Evolutionary conservation across 2,797 vertebrate species (phyloP).

Genomic region (Micrastur ruficollis): DNA sequence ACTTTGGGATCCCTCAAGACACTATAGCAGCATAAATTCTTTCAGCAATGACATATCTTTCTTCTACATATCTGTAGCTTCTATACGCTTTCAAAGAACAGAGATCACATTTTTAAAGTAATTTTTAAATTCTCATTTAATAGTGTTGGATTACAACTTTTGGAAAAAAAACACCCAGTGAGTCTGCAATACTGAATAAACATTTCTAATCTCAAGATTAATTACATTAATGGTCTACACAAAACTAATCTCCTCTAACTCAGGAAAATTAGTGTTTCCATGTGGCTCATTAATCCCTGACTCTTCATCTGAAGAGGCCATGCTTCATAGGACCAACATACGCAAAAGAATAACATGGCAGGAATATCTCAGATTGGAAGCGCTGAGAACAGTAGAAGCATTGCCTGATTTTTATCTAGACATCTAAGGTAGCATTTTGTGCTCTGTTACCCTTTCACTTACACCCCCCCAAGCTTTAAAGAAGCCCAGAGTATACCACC

Average conservation of each 20-base stretch:
- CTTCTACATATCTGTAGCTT: background rate
- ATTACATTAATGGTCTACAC: conserved; percentile 37
- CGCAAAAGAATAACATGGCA: background rate
- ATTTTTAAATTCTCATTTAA: background rate
- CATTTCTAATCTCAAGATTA: conserved; percentile 40
- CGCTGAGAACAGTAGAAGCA: background rate
- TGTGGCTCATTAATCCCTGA: conserved; percentile 49
- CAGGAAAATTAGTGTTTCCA: conserved; percentile 61
- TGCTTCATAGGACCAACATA: conserved; percentile 7
- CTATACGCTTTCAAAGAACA: background rate
- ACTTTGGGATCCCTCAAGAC: background rate
- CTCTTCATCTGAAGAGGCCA: conserved; percentile 40
- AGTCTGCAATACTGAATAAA: background rate
- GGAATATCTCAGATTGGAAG: background rate
- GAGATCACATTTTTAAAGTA: background rate
- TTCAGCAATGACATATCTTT: background rate
- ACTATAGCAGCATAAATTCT: background rate
- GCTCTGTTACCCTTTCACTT: background rate
- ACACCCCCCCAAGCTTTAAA: background rate
- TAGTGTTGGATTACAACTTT: background rate
- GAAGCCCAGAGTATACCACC: background rate
- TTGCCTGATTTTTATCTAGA: background rate
- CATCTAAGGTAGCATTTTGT: background rate
- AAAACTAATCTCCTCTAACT: conserved; percentile 60
- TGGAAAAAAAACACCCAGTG: background rate